phyloP scores from a whole-genome alignment of 2,113 vertebrate species.

The Gobius niger region DNA sequence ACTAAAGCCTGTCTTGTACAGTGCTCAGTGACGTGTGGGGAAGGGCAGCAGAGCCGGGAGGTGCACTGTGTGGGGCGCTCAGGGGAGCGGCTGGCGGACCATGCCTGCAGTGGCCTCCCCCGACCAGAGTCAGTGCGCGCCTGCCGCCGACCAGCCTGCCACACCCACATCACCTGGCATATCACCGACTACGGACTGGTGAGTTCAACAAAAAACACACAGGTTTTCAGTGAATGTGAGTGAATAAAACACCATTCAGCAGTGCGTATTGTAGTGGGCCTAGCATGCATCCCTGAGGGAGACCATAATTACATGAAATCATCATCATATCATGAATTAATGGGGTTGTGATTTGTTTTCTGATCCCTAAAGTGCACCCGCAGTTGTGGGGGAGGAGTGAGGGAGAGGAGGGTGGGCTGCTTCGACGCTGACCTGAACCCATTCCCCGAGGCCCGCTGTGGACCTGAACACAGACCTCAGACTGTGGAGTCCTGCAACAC shows the following conservation, averaged over 20 bases:
- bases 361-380: slow-evolving; percentile 80
- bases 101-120: slow-evolving; percentile 71
- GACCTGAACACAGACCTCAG: slow-evolving; percentile 69
- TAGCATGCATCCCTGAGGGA: neutral
- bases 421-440: slow-evolving; percentile 74
- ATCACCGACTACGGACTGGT: slow-evolving; percentile 68
- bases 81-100: slow-evolving; percentile 74
- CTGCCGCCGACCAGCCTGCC: slow-evolving; percentile 79
- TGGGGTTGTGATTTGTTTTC: neutral
- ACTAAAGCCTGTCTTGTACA: slow-evolving; percentile 46
- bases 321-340: no score
- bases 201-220: slow-evolving; percentile 2
- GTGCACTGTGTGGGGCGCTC: slow-evolving; percentile 74
- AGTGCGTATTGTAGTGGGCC: no score
- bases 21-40: slow-evolving; percentile 90
- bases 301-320: neutral
- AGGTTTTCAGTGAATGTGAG: no score
- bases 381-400: slow-evolving; percentile 82
- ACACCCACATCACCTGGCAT: slow-evolving; percentile 79
- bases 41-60: slow-evolving; percentile 84
- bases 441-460: slow-evolving; percentile 76
- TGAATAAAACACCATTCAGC: no score
- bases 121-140: slow-evolving; percentile 73
- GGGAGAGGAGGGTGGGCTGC: slow-evolving; percentile 85
- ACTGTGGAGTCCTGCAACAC: slow-evolving; percentile 82